Evolutionary conservation across 2,888 invertebrate genomes (phyloP).

Genomic region (Cephus spinipes): DNA sequence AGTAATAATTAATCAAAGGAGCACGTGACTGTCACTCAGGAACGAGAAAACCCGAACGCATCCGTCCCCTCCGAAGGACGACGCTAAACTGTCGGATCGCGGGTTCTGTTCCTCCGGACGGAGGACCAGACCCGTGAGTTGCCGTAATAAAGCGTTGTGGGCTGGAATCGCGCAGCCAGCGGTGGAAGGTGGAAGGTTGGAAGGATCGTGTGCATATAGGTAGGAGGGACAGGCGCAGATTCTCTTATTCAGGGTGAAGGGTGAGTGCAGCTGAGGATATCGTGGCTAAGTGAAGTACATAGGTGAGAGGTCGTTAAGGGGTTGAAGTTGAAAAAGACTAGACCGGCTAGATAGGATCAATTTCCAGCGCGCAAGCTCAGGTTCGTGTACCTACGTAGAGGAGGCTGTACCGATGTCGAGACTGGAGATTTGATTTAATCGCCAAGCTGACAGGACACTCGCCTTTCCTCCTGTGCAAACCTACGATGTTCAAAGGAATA

Average conservation of each 20-base stretch:
- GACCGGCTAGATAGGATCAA: neutral
- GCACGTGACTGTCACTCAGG: neutral
- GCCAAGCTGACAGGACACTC: slow-evolving; percentile 40
- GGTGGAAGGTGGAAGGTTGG: neutral
- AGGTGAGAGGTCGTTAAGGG: neutral
- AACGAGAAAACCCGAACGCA: neutral
- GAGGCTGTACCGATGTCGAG: neutral
- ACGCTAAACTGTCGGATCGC: neutral
- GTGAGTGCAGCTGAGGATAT: neutral
- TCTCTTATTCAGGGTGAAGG: neutral
- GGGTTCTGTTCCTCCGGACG: neutral
- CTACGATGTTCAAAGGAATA: slow-evolving; percentile 36
- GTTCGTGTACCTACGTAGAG: neutral
- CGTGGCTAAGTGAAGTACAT: neutral
- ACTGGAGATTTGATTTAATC: slow-evolving; percentile 47
- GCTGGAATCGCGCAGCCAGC: neutral
- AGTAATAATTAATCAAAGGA: neutral
- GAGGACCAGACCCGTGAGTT: neutral
- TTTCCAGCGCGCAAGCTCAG: neutral
- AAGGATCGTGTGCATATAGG: neutral
- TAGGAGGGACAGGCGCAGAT: neutral
- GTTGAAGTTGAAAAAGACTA: neutral
- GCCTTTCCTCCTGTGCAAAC: slow-evolving; percentile 9
- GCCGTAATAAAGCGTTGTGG: neutral
- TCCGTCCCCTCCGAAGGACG: neutral